Evolutionary conservation across 2,888 invertebrate genomes (phyloP).

Genomic region (Coenonympha glycerion): DNA sequence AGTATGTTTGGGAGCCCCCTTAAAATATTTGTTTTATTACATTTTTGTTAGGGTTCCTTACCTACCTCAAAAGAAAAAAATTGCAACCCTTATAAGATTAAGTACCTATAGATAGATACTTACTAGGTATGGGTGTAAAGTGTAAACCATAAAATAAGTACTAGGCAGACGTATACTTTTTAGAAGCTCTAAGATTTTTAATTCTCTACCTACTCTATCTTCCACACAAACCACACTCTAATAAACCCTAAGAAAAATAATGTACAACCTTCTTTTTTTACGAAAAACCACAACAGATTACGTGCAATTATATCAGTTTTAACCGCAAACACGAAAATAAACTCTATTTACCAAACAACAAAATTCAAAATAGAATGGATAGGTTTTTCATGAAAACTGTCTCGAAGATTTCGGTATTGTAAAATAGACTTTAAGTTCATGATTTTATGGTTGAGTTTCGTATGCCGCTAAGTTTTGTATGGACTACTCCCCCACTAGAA

Average conservation of each 20-base stretch:
- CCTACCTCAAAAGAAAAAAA: no score
- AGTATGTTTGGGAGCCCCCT: no score
- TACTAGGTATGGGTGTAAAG: no score
- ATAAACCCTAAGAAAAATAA: conserved; percentile 13
- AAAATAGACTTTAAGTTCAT: conserved; percentile 3
- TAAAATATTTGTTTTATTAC: no score
- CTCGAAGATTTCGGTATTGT: not conserved
- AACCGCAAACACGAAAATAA: not conserved
- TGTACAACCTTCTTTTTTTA: conserved; percentile 26
- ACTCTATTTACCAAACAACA: not conserved
- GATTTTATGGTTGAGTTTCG: conserved; percentile 10
- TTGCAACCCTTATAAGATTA: no score
- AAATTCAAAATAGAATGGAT: not conserved
- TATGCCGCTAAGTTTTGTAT: not conserved
- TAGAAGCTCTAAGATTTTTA: no score
- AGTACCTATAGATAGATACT: no score
- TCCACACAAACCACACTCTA: not conserved
- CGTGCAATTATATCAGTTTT: conserved; percentile 28
- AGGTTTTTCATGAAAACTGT: conserved; percentile 1
- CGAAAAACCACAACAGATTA: conserved; percentile 34
- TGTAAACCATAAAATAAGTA: no score
- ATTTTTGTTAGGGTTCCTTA: no score
- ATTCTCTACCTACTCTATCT: not conserved
- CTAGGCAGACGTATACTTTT: no score
- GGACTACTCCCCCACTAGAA: conserved; percentile 30